These are phyloP conservation scores for Drosophila austrosaltans DNA, from an alignment of 2,888 invertebrate species.

Conservation along the genomic window DNA sequence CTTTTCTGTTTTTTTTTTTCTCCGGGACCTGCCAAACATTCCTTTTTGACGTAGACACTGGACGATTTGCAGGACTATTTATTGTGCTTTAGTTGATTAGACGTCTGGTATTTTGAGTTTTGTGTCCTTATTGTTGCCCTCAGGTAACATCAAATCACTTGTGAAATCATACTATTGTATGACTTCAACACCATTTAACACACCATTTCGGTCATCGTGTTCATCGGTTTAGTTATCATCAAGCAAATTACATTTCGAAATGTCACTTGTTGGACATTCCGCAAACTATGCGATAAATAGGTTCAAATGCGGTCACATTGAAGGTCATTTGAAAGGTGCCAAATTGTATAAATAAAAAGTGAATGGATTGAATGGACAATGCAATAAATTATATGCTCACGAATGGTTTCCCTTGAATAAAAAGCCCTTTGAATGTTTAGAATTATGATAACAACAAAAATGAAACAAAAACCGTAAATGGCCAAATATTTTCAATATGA, in stretches of 20 bases:
- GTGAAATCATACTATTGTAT: slow-evolving; percentile 62
- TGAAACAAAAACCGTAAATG: background rate
- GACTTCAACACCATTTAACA: slow-evolving; percentile 41
- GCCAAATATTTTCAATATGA: background rate
- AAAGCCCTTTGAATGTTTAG: background rate
- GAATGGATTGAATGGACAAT: background rate
- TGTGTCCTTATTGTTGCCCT: slow-evolving; percentile 29
- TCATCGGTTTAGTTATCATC: slow-evolving; percentile 37
- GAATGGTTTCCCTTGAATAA: background rate
- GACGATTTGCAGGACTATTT: slow-evolving; percentile 60
- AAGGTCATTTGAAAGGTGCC: slow-evolving; percentile 30
- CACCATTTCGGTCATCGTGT: slow-evolving; percentile 33
- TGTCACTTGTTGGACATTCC: slow-evolving; percentile 53
- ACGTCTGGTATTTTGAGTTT: slow-evolving; percentile 61
- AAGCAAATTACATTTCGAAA: slow-evolving; percentile 48
- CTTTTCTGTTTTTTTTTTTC: slow-evolving; percentile 39
- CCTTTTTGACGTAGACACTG: slow-evolving; percentile 23
- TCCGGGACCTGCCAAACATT: slow-evolving; percentile 53
- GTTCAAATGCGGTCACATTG: slow-evolving; percentile 17
- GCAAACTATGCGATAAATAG: slow-evolving; percentile 30
- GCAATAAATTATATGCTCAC: slow-evolving; percentile 2
- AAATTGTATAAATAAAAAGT: background rate
- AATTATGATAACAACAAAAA: background rate
- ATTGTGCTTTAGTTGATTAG: slow-evolving; percentile 75
- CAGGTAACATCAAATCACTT: slow-evolving; percentile 68